Evolutionary conservation across 2,113 vertebrate genomes (phyloP).

Genomic region (Euleptes europaea): DNA sequence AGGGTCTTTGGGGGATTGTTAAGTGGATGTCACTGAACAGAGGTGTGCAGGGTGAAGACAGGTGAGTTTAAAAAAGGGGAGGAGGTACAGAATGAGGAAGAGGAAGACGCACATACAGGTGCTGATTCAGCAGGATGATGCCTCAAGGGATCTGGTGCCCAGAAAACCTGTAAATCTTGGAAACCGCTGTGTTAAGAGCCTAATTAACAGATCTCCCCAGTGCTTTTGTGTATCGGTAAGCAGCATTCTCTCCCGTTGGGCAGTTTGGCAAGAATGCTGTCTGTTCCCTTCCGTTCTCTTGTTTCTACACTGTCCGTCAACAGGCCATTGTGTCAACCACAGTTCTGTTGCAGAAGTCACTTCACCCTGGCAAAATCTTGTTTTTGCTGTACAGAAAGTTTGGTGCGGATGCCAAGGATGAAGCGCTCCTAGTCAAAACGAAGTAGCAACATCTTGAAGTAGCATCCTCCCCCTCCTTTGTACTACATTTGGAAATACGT

Average conservation of each 20-base stretch:
- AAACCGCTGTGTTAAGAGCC: background rate
- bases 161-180: conserved; percentile 20
- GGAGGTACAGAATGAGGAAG: conserved; percentile 16
- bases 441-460: background rate
- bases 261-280: conserved; percentile 5
- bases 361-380: background rate
- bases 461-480: background rate
- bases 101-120: conserved; percentile 58
- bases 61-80: conserved; percentile 5
- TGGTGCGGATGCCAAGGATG: background rate
- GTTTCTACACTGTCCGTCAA: background rate
- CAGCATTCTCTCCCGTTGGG: background rate
- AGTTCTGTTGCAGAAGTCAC: background rate
- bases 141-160: conserved; percentile 5
- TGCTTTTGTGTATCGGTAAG: background rate
- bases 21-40: conserved; percentile 26
- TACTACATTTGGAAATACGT: background rate
- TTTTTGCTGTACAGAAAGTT: background rate
- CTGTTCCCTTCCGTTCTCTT: background rate
- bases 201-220: background rate
- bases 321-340: background rate
- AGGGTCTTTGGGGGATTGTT: conserved; percentile 11
- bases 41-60: conserved; percentile 3
- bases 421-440: background rate
- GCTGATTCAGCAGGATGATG: conserved; percentile 22